Evolutionary conservation across 2,113 vertebrate species (phyloP), one percentile per base, ranked within the genome.

Genomic region (Prietella phreatophila): DNA sequence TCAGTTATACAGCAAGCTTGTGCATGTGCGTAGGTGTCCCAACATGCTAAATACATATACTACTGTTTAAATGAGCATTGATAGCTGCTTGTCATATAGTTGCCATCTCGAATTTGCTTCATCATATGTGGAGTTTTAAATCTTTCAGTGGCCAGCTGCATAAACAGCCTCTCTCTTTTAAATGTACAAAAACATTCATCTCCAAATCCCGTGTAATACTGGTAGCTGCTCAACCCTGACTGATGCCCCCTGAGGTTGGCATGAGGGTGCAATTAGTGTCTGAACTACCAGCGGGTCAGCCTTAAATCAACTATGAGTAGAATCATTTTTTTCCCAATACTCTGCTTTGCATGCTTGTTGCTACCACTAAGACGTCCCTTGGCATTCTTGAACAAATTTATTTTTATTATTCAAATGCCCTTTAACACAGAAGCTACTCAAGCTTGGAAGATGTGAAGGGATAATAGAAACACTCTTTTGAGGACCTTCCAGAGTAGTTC

Each of bases 381-480:
- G 91, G 91, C 92, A 78, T 91, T 89, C 83, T 91, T 86, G 63
- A 88, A 85, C 76, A 89, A 61, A 81, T 89, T 89, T 88, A 78
- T 83, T 75, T 53, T 87, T 91, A 91, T 93, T 92, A 93, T 89
- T 89, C 80, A 86, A 87, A 90, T 87, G 85, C 84, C 86, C 82
- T 93, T 93, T 85, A 91, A 91, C 88, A 86, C 89, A 89, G 89
- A 91, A 91, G 83, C 81, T 87, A 92, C 92, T 90, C 83, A 86
- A 89, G 82, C 87, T 89, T 88, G 88, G 91, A 82, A 91, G 91
- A 94, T 94, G 87, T 93, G 87, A 91, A 91, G 85, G 88, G 19
- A 93, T 93, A 92, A 94, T 93, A 84, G 82, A 91, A 92, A 91
- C 88, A 91, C 76, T 91, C 91, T 92, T 91, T 90, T 73, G 75